Evolutionary conservation across 2,113 vertebrate species (phyloP), one percentile per base, ranked within the genome.

Genomic region (Neomonachus schauinslandi): DNA sequence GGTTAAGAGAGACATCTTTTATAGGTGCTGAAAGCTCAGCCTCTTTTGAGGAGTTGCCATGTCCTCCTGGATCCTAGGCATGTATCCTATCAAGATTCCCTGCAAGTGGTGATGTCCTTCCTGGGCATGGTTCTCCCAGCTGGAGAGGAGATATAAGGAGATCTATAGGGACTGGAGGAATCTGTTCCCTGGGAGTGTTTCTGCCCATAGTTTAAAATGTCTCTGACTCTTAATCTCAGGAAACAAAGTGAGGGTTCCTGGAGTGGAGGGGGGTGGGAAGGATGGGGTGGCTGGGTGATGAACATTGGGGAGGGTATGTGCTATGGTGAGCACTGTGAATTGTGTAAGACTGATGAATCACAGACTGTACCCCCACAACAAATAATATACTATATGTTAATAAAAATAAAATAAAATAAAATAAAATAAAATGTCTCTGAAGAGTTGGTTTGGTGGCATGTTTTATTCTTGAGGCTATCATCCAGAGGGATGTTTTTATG

Each of bases 11-110:
- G 55, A 69, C 53, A 76, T 55, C 46, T 59, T 96, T 76, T 80
- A 72, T 51, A 89, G 90, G 91, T 91, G 93, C 61, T 97, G 92
- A 97, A 98, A 98, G 96, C 79, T 91, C 49, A 15, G 65, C n/a
- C 72, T 97, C 80, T 95, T 96, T 79, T 63, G 55, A 89, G 46
- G 82, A 82, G 42, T 33, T 85, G 46, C 88, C 88, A 92, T 39
- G 76, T 79, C 31, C 28, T 77, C 26, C 74, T 77, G 74, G 74
- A 77, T 77, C 24, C 13, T 77, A 77, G 42, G 74, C 26, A 33
- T 26, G 10, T 16, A 12, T 15, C 67, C 46, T 84, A 55, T 77
- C 28, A 82, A 83, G 82, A 72, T 49, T 97, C 77, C 71, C 3
- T 69, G 59, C 51, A 69, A 51, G 71, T 19, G 10, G 46, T 36